Conservation (phyloP, 2,113 vertebrate genomes). For the Miniopterus natalensis region DNA sequence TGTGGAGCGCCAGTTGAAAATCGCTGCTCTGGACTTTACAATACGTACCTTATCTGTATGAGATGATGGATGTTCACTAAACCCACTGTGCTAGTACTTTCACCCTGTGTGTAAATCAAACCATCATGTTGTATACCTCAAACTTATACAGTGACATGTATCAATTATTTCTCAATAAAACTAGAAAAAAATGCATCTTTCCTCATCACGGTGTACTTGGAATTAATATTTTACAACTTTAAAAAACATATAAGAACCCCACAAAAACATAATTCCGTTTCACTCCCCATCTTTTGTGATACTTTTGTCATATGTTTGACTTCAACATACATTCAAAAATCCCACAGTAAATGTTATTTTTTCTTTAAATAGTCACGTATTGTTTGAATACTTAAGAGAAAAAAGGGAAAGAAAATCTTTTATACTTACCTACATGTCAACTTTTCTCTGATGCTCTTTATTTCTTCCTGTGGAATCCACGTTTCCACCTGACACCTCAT, state of each 20-base stretch:
- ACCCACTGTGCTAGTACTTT: neutral
- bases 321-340: neutral
- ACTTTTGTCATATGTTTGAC: constrained; percentile 2
- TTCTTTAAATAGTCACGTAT: neutral
- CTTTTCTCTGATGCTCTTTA: neutral
- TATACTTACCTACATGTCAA: neutral
- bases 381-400: neutral
- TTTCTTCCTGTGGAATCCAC: constrained; percentile 19
- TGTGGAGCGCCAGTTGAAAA: too few relatives aligned
- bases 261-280: neutral
- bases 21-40: neutral
- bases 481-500: neutral
- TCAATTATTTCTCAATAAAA: neutral
- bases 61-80: neutral
- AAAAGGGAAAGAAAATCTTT: neutral
- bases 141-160: neutral
- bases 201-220: neutral
- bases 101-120: neutral
- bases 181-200: neutral
- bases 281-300: neutral
- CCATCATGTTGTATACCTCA: neutral
- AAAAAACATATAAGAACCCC: neutral
- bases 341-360: neutral
- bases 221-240: constrained; percentile 1
- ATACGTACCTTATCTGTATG: neutral